Conservation (phyloP, 2,888 invertebrate species). For the Epistrophe grossulariae region DNA sequence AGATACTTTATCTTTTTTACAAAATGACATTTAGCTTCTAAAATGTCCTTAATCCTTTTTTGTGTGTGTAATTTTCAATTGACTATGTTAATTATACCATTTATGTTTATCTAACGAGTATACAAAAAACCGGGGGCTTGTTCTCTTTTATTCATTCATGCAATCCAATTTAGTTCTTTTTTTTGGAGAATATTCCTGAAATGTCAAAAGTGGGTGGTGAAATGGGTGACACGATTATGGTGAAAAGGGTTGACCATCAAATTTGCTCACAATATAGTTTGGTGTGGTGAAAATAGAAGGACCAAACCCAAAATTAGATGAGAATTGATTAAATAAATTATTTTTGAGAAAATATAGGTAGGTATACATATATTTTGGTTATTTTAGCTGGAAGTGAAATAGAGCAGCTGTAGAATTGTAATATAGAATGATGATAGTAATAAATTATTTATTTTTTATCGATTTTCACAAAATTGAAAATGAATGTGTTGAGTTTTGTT, state of each 20-base stretch:
- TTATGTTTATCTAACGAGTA: conserved; percentile 55
- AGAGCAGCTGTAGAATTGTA: neutral
- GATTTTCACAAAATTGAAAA: conserved; percentile 43
- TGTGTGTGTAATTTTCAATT: conserved; percentile 70
- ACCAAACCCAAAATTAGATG: conserved; percentile 64
- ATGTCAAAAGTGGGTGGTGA: conserved; percentile 6
- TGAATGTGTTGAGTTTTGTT: neutral
- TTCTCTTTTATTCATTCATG: conserved; percentile 65
- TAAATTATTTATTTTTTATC: conserved; percentile 56
- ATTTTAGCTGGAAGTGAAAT: conserved; percentile 9
- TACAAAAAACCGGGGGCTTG: conserved; percentile 47
- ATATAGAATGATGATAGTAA: neutral
- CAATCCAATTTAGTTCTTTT: conserved; percentile 49
- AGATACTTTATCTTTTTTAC: conserved; percentile 1
- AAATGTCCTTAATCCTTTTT: conserved; percentile 61
- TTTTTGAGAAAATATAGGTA: conserved; percentile 36
- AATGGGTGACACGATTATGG: neutral
- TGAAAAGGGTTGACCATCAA: conserved; percentile 28
- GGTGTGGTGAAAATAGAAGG: conserved; percentile 12
- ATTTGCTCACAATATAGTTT: conserved; percentile 9
- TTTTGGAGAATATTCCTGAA: neutral
- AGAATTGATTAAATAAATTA: conserved; percentile 70
- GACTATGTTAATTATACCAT: conserved; percentile 72
- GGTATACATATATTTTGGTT: neutral
- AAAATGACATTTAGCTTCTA: conserved; percentile 40